Evolutionary conservation across 2,113 vertebrate genomes (phyloP).

Genomic region (Odocoileus hemionus): DNA sequence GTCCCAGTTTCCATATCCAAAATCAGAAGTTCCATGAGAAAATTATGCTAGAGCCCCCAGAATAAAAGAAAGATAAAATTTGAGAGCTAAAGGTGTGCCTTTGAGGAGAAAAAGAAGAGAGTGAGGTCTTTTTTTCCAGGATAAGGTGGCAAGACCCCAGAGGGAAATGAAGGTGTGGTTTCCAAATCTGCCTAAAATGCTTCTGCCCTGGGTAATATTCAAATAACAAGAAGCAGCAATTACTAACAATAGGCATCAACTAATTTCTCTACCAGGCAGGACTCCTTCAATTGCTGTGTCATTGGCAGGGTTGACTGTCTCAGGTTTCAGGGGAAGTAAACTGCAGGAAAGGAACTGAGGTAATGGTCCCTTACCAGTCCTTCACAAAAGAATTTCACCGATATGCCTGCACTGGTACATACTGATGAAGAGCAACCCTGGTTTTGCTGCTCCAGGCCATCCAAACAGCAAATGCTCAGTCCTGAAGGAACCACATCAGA

Average conservation of each 20-base stretch:
- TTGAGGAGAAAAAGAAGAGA: background rate
- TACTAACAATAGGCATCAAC: background rate
- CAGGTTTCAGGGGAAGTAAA: no score
- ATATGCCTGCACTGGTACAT: background rate
- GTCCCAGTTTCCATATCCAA: background rate
- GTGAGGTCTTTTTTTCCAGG: background rate
- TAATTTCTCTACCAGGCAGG: background rate
- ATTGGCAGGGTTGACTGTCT: background rate
- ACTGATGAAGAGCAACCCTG: background rate
- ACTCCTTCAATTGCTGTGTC: background rate
- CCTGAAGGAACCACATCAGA: background rate
- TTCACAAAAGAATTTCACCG: background rate
- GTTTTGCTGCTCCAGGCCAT: background rate
- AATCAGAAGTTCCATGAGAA: background rate
- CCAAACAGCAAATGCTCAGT: background rate
- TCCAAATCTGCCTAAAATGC: background rate
- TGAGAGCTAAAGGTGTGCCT: background rate
- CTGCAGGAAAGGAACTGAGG: background rate
- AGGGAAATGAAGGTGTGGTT: background rate
- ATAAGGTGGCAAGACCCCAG: background rate
- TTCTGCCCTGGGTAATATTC: background rate
- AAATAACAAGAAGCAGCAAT: background rate
- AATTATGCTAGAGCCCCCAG: background rate
- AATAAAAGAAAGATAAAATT: background rate
- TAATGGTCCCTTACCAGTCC: no score